Evolutionary conservation across 2,888 invertebrate genomes (phyloP).

Genomic region (Agapostemon virescens): DNA sequence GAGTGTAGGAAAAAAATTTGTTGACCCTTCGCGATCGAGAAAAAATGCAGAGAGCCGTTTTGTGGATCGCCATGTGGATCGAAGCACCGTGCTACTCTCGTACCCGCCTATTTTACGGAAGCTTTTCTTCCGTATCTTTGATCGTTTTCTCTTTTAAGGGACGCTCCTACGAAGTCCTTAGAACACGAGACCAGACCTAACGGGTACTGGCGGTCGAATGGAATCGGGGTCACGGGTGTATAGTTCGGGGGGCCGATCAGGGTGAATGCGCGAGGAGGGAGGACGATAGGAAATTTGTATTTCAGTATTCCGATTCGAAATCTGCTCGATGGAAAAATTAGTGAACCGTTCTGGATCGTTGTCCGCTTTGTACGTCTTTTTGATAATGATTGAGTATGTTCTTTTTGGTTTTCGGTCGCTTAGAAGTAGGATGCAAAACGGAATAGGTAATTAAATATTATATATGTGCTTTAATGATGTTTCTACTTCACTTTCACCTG

Average conservation of each 20-base stretch:
- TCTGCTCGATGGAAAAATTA: background rate
- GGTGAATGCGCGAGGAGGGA: background rate
- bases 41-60: conserved; percentile 56
- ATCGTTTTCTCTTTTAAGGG: conserved; percentile 59
- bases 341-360: background rate
- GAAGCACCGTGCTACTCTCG: conserved; percentile 7
- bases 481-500: background rate
- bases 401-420: background rate
- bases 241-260: conserved; percentile 10
- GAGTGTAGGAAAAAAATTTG: conserved; percentile 9
- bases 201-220: conserved; percentile 57
- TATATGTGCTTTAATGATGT: background rate
- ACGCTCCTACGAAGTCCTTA: conserved; percentile 30
- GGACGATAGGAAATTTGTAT: conserved; percentile 11
- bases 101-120: conserved; percentile 52
- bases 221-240: conserved; percentile 53
- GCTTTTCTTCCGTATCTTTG: conserved; percentile 60
- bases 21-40: conserved; percentile 18
- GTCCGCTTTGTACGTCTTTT: background rate
- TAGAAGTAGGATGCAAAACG: background rate
- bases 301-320: background rate
- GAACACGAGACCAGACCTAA: conserved; percentile 60
- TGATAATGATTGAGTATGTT: background rate
- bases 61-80: conserved; percentile 28
- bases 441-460: too few relatives aligned